Conservation (phyloP, 2,888 invertebrate species). For the Apotomis capreana region DNA sequence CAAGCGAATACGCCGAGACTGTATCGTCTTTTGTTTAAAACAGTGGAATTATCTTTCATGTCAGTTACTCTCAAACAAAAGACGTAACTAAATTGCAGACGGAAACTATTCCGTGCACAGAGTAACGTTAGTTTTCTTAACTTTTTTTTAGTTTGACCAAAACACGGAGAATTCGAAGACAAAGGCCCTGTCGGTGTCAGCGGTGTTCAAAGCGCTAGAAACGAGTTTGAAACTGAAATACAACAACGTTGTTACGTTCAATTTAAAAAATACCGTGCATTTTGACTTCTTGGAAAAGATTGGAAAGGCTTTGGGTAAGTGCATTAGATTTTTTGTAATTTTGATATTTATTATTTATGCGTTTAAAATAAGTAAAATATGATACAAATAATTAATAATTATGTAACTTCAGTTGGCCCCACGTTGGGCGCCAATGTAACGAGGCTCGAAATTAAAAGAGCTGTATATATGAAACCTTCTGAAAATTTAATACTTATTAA, state of each 20-base stretch:
- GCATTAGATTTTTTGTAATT: not conserved
- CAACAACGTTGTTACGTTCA: conserved; percentile 52
- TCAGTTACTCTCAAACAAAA: conserved; percentile 12
- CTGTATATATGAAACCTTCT: too few species aligned
- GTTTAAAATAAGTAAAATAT: too few species aligned
- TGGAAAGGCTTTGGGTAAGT: conserved; percentile 48
- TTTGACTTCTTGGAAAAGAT: conserved; percentile 46
- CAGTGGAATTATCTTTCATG: not conserved
- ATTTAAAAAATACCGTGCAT: conserved; percentile 45
- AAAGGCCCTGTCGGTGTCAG: conserved; percentile 49
- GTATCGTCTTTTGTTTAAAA: not conserved
- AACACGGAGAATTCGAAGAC: conserved; percentile 41
- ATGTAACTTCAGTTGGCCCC: too few species aligned
- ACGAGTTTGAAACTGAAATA: conserved; percentile 58
- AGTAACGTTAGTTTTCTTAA: conserved; percentile 23
- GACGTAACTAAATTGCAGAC: conserved; percentile 19
- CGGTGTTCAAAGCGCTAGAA: conserved; percentile 58
- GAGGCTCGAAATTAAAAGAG: too few species aligned
- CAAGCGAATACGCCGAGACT: not conserved
- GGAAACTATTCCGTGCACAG: not conserved
- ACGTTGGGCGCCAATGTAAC: too few species aligned
- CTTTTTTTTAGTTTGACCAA: conserved; percentile 48
- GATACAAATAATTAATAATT: too few species aligned
- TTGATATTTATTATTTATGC: too few species aligned
- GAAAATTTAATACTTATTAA: too few species aligned